phyloP scores from a whole-genome alignment of 2,113 vertebrate species.

The Periophthalmus modestus region DNA sequence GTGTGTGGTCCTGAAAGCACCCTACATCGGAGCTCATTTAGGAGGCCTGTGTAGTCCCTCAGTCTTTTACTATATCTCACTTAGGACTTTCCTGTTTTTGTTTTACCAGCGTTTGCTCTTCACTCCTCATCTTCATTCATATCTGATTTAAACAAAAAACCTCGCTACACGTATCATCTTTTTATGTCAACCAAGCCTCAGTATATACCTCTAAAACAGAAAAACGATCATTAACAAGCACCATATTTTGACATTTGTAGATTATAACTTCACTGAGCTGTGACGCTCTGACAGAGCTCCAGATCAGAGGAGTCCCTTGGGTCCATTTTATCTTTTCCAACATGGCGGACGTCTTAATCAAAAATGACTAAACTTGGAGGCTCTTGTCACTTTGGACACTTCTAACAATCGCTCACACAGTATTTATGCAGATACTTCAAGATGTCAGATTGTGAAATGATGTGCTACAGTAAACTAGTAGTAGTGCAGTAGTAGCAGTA shows the following conservation, averaged over 20 bases:
- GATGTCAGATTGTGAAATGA: slow-evolving; percentile 3
- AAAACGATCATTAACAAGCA: not conserved
- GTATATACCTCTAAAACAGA: not conserved
- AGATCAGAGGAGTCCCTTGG: slow-evolving; percentile 36
- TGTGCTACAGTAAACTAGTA: not conserved
- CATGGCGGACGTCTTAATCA: slow-evolving; percentile 41
- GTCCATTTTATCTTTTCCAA: slow-evolving; percentile 25
- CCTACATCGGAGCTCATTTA: too few species aligned
- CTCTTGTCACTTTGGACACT: not conserved
- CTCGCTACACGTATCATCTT: not conserved
- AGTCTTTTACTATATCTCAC: too few species aligned
- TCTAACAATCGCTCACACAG: slow-evolving; percentile 26
- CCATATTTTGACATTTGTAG: slow-evolving; percentile 9
- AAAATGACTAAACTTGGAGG: slow-evolving; percentile 24
- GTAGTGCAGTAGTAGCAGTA: not conserved
- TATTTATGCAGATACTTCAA: slow-evolving; percentile 13
- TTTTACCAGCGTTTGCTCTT: not conserved
- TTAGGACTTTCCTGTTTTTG: not conserved
- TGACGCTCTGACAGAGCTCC: slow-evolving; percentile 19
- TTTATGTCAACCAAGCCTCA: not conserved
- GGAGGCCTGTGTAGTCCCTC: too few species aligned
- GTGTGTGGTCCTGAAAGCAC: too few species aligned
- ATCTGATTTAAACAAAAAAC: not conserved
- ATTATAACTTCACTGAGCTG: not conserved
- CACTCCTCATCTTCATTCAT: not conserved